phyloP scores from a whole-genome alignment of 2,113 vertebrate species.

The Gobiocypris rarus region DNA sequence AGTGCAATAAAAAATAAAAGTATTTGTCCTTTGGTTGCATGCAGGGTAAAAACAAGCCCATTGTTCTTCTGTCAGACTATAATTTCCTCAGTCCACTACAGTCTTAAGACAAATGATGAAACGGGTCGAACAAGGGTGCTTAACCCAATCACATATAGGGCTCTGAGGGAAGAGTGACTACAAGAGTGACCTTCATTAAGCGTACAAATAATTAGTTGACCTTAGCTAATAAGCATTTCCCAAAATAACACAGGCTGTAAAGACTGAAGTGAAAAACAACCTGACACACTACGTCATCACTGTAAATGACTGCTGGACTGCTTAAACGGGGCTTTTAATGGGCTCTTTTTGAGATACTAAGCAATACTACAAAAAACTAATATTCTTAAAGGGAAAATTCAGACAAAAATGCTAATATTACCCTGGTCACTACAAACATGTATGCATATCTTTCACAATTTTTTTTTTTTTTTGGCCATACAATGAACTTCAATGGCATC shows the following conservation, averaged over 20 bases:
- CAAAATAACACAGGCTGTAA: constrained; percentile 51
- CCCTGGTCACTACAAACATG: too few species aligned
- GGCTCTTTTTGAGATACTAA: not conserved
- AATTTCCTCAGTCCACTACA: constrained; percentile 61
- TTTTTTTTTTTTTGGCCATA: not conserved
- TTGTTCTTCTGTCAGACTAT: constrained; percentile 41
- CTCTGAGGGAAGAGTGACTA: constrained; percentile 69
- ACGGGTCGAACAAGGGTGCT: constrained; percentile 71
- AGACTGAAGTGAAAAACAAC: constrained; percentile 67
- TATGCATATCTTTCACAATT: not conserved
- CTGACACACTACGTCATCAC: constrained; percentile 43
- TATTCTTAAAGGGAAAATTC: not conserved
- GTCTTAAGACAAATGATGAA: constrained; percentile 70
- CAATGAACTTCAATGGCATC: not conserved
- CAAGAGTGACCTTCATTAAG: constrained; percentile 78
- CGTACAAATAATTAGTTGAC: constrained; percentile 79
- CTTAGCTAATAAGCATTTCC: constrained; percentile 73
- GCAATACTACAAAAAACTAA: not conserved
- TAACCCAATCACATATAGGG: constrained; percentile 73
- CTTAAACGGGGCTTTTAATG: not conserved
- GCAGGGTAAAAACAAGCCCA: not conserved
- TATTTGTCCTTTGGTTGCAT: not conserved
- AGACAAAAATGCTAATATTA: too few species aligned
- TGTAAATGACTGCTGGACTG: not conserved
- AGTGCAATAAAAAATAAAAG: constrained; percentile 11